Conservation (phyloP, 1,140 invertebrate genomes). For the Catajapyx aquilonaris region DNA sequence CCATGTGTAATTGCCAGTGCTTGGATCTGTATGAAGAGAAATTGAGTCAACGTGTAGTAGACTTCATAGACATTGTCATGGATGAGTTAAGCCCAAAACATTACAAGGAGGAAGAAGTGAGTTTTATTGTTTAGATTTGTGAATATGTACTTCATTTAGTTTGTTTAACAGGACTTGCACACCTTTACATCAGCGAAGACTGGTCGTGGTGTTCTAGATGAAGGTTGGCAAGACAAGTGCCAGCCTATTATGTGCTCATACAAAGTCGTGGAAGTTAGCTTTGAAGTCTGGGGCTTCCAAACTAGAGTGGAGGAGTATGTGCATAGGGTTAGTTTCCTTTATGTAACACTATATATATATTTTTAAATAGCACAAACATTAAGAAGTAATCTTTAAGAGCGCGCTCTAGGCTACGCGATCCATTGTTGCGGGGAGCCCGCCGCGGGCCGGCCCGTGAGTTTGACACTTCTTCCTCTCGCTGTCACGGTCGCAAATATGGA, state of each 20-base stretch:
- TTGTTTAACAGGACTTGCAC: constrained; percentile 50
- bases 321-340: constrained; percentile 52
- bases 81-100: constrained; percentile 66
- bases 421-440: no score
- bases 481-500: no score
- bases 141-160: no score
- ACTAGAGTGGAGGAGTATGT: constrained; percentile 74
- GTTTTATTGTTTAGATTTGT: no score
- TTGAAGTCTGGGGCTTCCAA: constrained; percentile 83
- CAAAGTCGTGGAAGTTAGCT: constrained; percentile 66
- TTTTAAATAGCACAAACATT: constrained; percentile 1
- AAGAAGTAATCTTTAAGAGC: background rate
- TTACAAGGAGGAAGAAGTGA: constrained; percentile 66
- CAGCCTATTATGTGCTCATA: constrained; percentile 85
- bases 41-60: constrained; percentile 45
- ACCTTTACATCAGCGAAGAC: constrained; percentile 68
- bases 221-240: constrained; percentile 53
- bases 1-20: no score
- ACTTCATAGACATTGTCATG: constrained; percentile 68
- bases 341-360: background rate
- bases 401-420: no score
- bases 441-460: no score
- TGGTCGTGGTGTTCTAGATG: constrained; percentile 51
- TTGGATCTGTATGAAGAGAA: constrained; percentile 50
- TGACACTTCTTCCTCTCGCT: no score